Evolutionary conservation across 2,797 vertebrate genomes (phyloP), one percentile per base, ranked within the genome.

Genomic region (Pipistrellus nathusii): DNA sequence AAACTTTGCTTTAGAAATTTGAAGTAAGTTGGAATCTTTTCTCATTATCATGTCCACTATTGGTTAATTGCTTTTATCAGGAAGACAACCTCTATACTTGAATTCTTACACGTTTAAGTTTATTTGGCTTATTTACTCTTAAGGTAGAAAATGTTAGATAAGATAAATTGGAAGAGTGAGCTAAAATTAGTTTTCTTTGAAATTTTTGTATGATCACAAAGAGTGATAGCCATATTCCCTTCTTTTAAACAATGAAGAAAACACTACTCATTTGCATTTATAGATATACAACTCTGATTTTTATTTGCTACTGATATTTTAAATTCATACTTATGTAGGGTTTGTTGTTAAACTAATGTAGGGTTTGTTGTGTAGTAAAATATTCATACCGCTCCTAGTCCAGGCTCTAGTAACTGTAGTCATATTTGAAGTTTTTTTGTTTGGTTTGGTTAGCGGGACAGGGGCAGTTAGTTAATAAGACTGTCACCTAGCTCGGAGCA

Each of bases 321-420:
- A 51, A 82, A 17, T 75, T 91, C 86, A 77, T 38, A n/a, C 48
- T 64, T 92, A 55, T 59, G 59, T 62, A 59, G 1, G 57, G 57
- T 55, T 55, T 55, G 53, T 78, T 59, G 7, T 84, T 95, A 88
- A 90, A 88, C 53, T 88, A 76, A 85, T 25, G 85, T 90, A 68
- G 27, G 10, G 10, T 81, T 94, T 94, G 27, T 81, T 80, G 91
- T 92, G 3, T 91, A n/a, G 23, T 83, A 93, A 94, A 95, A 90
- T 76, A 55, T 27, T 62, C 17, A 10, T 62, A 62, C 18, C 13
- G 75, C 17, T 87, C 11, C 84, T 85, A 41, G 18, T 46, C 48
- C 68, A 48, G n/a, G 13, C 92, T 91, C 53, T 88, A 78, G 78
- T 75, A 88, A 81, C 73, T 18, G 4, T 66, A 38, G 68, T 92